Conservation (phyloP, 2,113 vertebrate genomes). For the Cochlearius cochlearius region DNA sequence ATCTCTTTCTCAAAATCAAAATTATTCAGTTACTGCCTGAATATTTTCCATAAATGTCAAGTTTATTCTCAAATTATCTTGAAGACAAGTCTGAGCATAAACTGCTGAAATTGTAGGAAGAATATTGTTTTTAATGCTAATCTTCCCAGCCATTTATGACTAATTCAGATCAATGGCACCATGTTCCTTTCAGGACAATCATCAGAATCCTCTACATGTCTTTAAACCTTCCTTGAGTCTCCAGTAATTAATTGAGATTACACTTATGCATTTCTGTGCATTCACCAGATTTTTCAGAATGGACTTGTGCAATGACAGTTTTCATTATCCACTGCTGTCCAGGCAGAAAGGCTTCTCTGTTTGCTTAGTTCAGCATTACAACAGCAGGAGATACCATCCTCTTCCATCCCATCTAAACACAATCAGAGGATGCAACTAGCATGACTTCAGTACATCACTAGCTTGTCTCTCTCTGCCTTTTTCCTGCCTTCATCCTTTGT, state of each 20-base stretch:
- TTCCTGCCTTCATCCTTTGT: not conserved
- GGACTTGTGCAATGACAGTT: not conserved
- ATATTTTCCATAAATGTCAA: constrained; percentile 26
- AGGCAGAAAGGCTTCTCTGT: not conserved
- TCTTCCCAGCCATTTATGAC: not conserved
- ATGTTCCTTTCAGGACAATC: not conserved
- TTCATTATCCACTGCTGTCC: not conserved
- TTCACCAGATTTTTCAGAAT: not conserved
- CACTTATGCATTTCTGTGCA: not conserved
- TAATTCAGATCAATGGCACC: not conserved
- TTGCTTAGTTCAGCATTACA: not conserved
- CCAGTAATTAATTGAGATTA: not conserved
- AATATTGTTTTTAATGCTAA: not conserved
- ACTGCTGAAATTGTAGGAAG: not conserved
- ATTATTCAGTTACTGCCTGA: not conserved
- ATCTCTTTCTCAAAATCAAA: constrained; percentile 20
- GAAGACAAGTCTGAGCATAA: not conserved
- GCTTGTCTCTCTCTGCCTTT: not conserved
- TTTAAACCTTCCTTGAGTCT: not conserved
- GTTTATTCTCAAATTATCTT: not conserved
- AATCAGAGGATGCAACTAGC: not conserved
- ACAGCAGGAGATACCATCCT: not conserved
- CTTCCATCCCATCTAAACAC: not conserved
- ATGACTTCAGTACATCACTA: not conserved
- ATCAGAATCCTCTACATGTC: not conserved